These are phyloP conservation scores for Netelia virgata DNA, from an alignment of 2,888 invertebrate species.

Conservation along the genomic window DNA sequence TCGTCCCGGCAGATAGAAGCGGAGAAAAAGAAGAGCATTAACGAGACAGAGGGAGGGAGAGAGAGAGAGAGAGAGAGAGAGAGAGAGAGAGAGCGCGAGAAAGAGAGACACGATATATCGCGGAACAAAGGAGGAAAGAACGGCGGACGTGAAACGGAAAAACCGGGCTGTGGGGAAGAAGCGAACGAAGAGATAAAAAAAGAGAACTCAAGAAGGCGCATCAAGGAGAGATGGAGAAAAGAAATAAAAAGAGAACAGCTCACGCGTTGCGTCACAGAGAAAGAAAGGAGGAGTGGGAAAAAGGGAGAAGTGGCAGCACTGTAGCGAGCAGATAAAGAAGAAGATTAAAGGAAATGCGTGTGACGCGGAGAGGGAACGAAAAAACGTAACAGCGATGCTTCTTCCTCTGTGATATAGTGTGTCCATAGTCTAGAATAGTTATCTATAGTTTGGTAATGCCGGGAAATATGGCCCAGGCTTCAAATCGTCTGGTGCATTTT, in stretches of 20 bases:
- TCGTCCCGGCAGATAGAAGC: conserved; percentile 37
- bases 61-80: conserved; percentile 32
- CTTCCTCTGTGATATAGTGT: neutral
- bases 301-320: conserved; percentile 44
- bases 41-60: conserved; percentile 49
- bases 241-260: conserved; percentile 51
- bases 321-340: conserved; percentile 37
- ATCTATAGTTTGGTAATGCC: neutral
- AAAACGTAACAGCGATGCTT: conserved; percentile 31
- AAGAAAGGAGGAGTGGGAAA: conserved; percentile 42
- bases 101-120: conserved; percentile 12
- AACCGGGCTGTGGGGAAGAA: conserved; percentile 41
- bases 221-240: conserved; percentile 40
- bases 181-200: conserved; percentile 20
- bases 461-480: neutral
- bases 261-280: conserved; percentile 30
- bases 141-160: conserved; percentile 52
- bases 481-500: neutral
- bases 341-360: conserved; percentile 58
- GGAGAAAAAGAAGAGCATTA: conserved; percentile 19
- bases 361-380: conserved; percentile 30
- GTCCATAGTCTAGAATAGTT: neutral
- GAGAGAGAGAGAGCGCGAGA: neutral
- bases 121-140: conserved; percentile 43
- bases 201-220: conserved; percentile 30